Evolutionary conservation across 2,113 vertebrate genomes (phyloP).

Genomic region (Carassius carassius): DNA sequence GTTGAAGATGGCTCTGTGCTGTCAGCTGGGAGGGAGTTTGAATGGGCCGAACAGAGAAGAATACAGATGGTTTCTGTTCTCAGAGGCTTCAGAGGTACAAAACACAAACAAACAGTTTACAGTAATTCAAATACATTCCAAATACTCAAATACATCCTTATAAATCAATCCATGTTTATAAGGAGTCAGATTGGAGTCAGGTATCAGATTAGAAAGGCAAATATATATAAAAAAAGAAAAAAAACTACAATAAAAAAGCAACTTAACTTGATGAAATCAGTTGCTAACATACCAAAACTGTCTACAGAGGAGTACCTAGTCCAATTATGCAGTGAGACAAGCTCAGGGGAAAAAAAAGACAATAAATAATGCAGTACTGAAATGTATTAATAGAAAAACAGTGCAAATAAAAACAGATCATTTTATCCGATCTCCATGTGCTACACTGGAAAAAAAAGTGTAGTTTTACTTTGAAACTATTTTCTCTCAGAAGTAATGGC

Average conservation of each 20-base stretch:
- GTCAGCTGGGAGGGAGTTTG: slow-evolving; percentile 84
- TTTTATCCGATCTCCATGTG: background rate
- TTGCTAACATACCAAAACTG: too few species aligned
- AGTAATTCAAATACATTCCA: background rate
- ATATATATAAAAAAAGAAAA: too few species aligned
- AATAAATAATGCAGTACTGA: background rate
- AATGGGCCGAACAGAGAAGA: slow-evolving; percentile 93
- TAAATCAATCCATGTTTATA: background rate
- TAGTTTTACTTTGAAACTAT: too few species aligned
- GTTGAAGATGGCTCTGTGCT: slow-evolving; percentile 86
- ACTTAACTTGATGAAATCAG: too few species aligned
- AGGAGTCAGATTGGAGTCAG: background rate
- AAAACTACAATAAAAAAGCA: too few species aligned
- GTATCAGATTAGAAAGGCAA: background rate
- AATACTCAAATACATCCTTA: background rate
- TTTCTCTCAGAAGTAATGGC: too few species aligned
- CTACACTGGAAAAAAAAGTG: background rate
- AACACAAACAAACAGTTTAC: background rate
- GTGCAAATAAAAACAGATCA: background rate
- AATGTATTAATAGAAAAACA: background rate
- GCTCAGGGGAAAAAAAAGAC: background rate
- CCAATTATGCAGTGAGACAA: background rate
- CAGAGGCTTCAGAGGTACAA: slow-evolving; percentile 90
- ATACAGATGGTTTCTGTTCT: slow-evolving; percentile 89
- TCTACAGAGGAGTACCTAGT: background rate